phyloP scores from a whole-genome alignment of 2,797 vertebrate genomes.

The Rhinichthys osculus region DNA sequence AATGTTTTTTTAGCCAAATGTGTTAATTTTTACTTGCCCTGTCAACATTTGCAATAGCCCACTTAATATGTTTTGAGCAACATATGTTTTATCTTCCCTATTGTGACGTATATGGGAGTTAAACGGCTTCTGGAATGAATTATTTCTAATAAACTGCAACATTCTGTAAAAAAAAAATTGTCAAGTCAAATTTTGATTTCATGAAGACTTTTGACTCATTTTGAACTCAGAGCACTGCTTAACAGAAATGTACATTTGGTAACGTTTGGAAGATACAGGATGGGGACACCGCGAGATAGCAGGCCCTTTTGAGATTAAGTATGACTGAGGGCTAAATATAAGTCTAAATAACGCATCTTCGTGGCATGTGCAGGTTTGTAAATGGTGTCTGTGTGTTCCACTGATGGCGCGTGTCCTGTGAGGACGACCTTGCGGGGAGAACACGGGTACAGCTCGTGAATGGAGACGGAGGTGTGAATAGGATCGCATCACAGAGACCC shows the following conservation, averaged over 20 bases:
- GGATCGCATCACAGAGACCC: conserved; percentile 63
- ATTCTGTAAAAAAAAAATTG: too few relatives aligned
- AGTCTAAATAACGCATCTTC: conserved; percentile 33
- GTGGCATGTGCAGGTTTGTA: conserved; percentile 46
- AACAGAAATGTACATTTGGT: not conserved
- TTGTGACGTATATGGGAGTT: rapidly evolving
- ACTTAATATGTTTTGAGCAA: too few relatives aligned
- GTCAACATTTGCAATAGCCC: too few relatives aligned
- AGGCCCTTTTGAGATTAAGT: conserved; percentile 4
- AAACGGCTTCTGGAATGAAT: too few relatives aligned
- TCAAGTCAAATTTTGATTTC: too few relatives aligned
- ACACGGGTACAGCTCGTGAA: conserved; percentile 42
- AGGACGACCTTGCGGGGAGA: conserved; percentile 53
- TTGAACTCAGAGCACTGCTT: not conserved
- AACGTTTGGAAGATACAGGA: not conserved
- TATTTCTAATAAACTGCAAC: too few relatives aligned
- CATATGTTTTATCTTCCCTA: not conserved
- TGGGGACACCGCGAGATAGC: too few relatives aligned
- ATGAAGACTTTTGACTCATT: too few relatives aligned
- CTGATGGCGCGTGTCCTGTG: conserved; percentile 48
- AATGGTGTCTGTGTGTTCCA: conserved; percentile 52
- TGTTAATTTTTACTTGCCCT: too few relatives aligned
- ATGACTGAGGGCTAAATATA: conserved; percentile 47
- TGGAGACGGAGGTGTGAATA: conserved; percentile 62
- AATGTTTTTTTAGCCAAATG: too few relatives aligned